Conservation (phyloP, 2,113 vertebrate genomes). For the Scortum barcoo region DNA sequence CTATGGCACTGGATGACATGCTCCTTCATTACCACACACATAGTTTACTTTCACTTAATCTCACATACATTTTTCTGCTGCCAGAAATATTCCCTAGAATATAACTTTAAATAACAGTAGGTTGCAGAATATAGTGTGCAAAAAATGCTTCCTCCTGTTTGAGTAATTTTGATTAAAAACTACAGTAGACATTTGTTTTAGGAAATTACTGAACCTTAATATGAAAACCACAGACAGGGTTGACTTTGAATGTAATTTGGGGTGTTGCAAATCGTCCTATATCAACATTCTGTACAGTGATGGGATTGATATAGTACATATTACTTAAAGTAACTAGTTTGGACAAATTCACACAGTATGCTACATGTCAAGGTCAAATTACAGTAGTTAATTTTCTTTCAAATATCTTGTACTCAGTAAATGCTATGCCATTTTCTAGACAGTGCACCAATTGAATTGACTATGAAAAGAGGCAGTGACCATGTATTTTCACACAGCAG, state of each 20-base stretch:
- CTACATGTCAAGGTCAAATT: not conserved
- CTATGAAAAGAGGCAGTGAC: not conserved
- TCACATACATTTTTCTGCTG: too few relatives aligned
- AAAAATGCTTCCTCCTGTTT: not conserved
- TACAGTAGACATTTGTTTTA: too few relatives aligned
- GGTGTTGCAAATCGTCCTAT: not conserved
- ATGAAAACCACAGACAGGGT: too few relatives aligned
- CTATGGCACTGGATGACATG: too few relatives aligned
- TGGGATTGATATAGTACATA: not conserved
- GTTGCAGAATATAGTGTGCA: not conserved
- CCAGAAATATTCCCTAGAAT: too few relatives aligned
- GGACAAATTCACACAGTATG: not conserved
- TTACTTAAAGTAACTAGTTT: not conserved
- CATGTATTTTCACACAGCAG: too few relatives aligned
- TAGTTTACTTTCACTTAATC: too few relatives aligned
- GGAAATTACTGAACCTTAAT: too few relatives aligned
- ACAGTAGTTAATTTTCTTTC: not conserved
- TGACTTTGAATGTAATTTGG: too few relatives aligned
- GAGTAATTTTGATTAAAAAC: too few relatives aligned
- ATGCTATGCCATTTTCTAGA: not conserved
- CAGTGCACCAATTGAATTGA: not conserved
- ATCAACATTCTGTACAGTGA: not conserved
- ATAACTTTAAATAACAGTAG: too few relatives aligned
- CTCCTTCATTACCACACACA: too few relatives aligned
- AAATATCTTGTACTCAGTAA: not conserved